Evolutionary conservation across 2,888 invertebrate species (phyloP).

Genomic region (Laspeyria flexula): DNA sequence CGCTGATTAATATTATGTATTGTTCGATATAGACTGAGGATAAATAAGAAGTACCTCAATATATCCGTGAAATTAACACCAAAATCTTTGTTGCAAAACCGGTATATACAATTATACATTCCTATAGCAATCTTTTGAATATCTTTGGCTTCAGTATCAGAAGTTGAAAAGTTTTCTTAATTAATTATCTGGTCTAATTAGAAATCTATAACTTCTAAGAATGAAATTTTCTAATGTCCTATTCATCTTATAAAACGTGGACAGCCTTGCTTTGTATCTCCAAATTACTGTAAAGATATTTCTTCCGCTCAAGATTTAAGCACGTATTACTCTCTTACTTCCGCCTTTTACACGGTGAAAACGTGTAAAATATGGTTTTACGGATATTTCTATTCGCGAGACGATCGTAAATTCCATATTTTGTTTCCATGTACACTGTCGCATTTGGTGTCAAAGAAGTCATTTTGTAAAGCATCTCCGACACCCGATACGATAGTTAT

Average conservation of each 20-base stretch:
- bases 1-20: not conserved
- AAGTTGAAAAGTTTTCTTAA: too few species aligned
- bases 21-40: not conserved
- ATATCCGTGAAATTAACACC: too few species aligned
- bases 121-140: too few species aligned
- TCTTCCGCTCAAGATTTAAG: conserved; percentile 16
- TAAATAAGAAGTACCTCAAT: too few species aligned
- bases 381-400: conserved; percentile 17
- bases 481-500: conserved; percentile 44
- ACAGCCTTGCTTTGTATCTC: not conserved
- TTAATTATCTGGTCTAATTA: too few species aligned
- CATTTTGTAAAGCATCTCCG: conserved; percentile 40
- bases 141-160: too few species aligned
- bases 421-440: conserved; percentile 42
- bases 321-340: conserved; percentile 19
- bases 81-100: too few species aligned
- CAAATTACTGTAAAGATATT: conserved; percentile 11
- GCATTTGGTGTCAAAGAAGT: conserved; percentile 45
- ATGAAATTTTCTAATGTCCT: not conserved
- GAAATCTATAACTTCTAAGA: too few species aligned
- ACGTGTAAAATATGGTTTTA: conserved; percentile 36
- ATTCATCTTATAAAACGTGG: conserved; percentile 3
- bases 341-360: conserved; percentile 14
- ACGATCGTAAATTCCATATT: conserved; percentile 39
- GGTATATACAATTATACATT: too few species aligned